phyloP scores from a whole-genome alignment of 2,888 invertebrate genomes.

The Alloscopus bannaensis region DNA sequence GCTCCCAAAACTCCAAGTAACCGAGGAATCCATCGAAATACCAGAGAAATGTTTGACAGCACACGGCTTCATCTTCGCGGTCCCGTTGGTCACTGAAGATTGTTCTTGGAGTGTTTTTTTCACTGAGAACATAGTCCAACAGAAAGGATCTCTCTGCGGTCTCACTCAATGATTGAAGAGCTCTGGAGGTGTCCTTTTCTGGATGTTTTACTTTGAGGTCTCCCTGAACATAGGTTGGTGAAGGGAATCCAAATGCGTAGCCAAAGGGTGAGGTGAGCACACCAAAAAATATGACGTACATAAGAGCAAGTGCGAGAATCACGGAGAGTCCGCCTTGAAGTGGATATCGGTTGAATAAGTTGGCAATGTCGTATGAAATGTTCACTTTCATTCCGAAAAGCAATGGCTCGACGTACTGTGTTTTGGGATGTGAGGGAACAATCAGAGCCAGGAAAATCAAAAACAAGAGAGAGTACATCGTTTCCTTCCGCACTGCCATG shows the following conservation, averaged over 20 bases:
- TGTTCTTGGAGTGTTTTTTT: constrained; percentile 32
- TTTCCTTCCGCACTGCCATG: too few species aligned
- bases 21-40: constrained; percentile 38
- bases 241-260: constrained; percentile 73
- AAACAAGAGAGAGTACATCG: neutral
- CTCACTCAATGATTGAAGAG: too few species aligned
- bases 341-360: constrained; percentile 67
- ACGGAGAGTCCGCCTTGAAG: constrained; percentile 54
- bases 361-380: constrained; percentile 71
- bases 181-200: neutral
- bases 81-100: constrained; percentile 46
- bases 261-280: constrained; percentile 72
- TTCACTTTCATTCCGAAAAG: constrained; percentile 68
- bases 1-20: constrained; percentile 51
- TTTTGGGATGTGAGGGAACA: constrained; percentile 36
- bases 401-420: constrained; percentile 69
- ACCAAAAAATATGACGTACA: constrained; percentile 68
- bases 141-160: constrained; percentile 29
- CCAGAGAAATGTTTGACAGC: constrained; percentile 44
- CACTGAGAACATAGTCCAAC: constrained; percentile 41
- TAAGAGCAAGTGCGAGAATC: constrained; percentile 57
- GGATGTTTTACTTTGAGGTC: constrained; percentile 33
- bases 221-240: constrained; percentile 71
- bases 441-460: neutral
- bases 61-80: constrained; percentile 13